Conservation (phyloP, 2,113 vertebrate species). For the Stigmatopora nigra region DNA sequence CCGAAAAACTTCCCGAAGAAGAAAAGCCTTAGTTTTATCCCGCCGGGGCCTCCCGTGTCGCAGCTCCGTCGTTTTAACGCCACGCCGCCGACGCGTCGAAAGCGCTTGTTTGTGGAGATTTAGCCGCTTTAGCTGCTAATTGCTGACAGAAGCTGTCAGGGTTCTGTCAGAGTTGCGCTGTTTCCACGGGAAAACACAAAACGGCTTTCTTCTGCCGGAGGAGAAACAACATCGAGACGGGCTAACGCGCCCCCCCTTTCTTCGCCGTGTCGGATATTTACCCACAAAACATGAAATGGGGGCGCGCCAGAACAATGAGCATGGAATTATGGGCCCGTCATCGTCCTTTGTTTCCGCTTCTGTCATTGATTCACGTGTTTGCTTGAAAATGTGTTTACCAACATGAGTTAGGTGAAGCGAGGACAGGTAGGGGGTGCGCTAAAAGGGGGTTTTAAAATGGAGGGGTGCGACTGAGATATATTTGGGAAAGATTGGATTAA, state of each 20-base stretch:
- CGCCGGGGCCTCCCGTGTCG: slow-evolving; percentile 73
- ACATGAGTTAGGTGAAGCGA: neutral
- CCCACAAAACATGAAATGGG: slow-evolving; percentile 81
- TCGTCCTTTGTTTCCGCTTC: slow-evolving; percentile 70
- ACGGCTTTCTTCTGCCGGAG: slow-evolving; percentile 80
- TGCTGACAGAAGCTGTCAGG: slow-evolving; percentile 99
- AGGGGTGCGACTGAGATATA: neutral
- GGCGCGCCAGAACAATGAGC: slow-evolving; percentile 80
- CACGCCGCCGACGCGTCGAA: slow-evolving; percentile 49
- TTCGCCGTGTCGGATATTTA: slow-evolving; percentile 86
- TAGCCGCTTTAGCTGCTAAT: slow-evolving; percentile 99
- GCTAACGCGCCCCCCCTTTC: slow-evolving; percentile 52
- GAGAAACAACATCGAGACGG: slow-evolving; percentile 74
- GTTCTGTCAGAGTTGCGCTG: slow-evolving; percentile 78
- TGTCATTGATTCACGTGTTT: slow-evolving; percentile 88
- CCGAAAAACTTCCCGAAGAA: slow-evolving; percentile 88
- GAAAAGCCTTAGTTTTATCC: slow-evolving; percentile 80
- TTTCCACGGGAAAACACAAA: slow-evolving; percentile 30
- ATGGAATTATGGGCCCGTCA: slow-evolving; percentile 78
- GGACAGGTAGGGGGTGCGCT: neutral
- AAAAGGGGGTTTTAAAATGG: neutral
- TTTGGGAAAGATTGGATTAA: neutral
- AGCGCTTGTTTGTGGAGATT: slow-evolving; percentile 84
- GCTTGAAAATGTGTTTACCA: slow-evolving; percentile 89
- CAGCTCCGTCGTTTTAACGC: slow-evolving; percentile 54